These are phyloP conservation scores for Aphelinus atriplicis DNA, from an alignment of 1,140 invertebrate species.

Conservation along the genomic window DNA sequence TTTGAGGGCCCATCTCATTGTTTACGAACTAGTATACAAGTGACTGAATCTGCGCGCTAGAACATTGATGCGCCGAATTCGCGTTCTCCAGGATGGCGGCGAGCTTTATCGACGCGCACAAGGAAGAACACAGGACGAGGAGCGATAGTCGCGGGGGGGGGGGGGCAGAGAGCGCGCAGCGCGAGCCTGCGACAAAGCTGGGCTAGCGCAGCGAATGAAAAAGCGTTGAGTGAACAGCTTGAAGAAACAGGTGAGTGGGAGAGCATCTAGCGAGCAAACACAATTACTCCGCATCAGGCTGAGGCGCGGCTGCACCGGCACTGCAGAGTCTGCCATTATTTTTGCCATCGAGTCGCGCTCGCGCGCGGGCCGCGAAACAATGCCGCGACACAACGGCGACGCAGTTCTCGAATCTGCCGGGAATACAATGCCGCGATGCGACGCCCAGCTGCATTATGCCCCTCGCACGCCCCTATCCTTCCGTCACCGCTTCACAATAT, in stretches of 20 bases:
- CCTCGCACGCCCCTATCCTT: not conserved
- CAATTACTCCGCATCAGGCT: slow-evolving; percentile 13
- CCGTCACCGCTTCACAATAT: not conserved
- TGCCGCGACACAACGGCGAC: not conserved
- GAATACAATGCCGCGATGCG: slow-evolving; percentile 18
- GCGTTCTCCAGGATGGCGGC: too few species aligned
- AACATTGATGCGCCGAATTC: too few species aligned
- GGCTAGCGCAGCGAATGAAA: not conserved
- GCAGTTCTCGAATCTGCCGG: slow-evolving; percentile 22
- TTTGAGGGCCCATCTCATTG: too few species aligned
- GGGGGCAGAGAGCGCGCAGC: too few species aligned
- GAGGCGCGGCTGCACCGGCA: not conserved
- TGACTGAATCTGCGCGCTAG: too few species aligned
- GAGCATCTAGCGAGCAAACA: slow-evolving; percentile 12
- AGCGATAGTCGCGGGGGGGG: too few species aligned
- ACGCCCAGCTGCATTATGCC: slow-evolving; percentile 8
- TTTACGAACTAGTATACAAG: too few species aligned
- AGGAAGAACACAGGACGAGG: too few species aligned
- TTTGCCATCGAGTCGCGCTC: slow-evolving; percentile 2
- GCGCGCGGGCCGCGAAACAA: slow-evolving; percentile 6
- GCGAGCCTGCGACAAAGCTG: too few species aligned
- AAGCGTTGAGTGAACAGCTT: not conserved
- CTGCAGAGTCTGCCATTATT: slow-evolving; percentile 6
- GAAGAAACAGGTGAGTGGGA: not conserved
- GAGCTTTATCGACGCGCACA: too few species aligned